phyloP scores from a whole-genome alignment of 1,140 invertebrate genomes.

The Solen grandis region DNA sequence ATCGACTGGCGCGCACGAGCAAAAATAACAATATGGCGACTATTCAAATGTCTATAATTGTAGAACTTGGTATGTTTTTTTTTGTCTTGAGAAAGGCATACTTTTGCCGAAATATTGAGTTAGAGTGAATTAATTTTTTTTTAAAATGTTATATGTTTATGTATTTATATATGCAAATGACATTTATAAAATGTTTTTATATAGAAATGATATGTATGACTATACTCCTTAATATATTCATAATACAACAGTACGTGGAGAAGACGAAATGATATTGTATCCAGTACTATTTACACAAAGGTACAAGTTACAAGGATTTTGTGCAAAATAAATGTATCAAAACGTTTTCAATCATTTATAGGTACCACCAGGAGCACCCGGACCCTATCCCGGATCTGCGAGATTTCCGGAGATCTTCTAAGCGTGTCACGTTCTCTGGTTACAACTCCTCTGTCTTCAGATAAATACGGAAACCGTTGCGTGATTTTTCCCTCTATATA shows the following conservation, averaged over 20 bases:
- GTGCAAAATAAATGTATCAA: background rate
- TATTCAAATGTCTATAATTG: no score
- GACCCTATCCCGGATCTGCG: constrained; percentile 50
- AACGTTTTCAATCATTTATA: constrained; percentile 16
- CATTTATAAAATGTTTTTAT: background rate
- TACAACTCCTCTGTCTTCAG: constrained; percentile 38
- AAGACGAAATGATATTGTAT: background rate
- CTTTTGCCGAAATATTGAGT: no score
- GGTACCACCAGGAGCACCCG: constrained; percentile 35
- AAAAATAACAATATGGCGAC: no score
- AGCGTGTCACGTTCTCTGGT: constrained; percentile 45
- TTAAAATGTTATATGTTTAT: no score
- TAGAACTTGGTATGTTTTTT: no score
- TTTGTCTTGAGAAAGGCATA: no score
- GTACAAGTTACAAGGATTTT: background rate
- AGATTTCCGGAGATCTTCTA: constrained; percentile 34
- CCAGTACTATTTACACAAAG: background rate
- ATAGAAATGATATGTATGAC: background rate
- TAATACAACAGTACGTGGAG: background rate
- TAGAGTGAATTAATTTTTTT: no score
- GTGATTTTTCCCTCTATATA: no score
- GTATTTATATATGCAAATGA: no score
- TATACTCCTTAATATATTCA: background rate
- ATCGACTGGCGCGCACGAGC: no score
- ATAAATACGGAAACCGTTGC: no score